phyloP scores from a whole-genome alignment of 30 jellyfish, hydroid and myxozoan species.

The Aurelia aurita region DNA sequence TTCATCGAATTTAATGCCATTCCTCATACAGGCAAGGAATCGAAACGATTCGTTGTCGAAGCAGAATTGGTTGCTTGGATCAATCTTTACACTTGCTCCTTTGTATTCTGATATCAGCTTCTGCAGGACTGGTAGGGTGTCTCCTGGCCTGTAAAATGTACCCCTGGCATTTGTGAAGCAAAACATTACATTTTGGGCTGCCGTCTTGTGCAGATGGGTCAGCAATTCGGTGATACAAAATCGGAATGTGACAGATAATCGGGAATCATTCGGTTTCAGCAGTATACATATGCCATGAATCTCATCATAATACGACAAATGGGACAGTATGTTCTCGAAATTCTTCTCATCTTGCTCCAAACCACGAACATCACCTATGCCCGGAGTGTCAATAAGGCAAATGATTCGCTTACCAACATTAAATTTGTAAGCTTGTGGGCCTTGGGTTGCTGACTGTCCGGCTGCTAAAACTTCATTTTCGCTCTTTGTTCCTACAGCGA shows the following conservation, averaged over 20 bases:
- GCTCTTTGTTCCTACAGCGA: constrained; percentile 24
- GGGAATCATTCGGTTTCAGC: constrained; percentile 67
- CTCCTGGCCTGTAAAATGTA: constrained; percentile 84
- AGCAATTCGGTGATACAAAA: constrained; percentile 76
- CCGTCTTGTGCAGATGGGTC: constrained; percentile 78
- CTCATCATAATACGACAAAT: constrained; percentile 68
- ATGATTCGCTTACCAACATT: constrained; percentile 44
- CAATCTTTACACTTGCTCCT: constrained; percentile 35
- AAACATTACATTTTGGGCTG: constrained; percentile 68
- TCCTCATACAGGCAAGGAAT: constrained; percentile 67
- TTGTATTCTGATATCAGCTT: constrained; percentile 46
- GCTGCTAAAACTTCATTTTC: constrained; percentile 52
- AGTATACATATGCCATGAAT: constrained; percentile 76
- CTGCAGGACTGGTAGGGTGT: constrained; percentile 65
- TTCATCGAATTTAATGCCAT: constrained; percentile 29
- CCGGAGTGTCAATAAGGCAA: constrained; percentile 72
- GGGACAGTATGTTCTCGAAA: constrained; percentile 73
- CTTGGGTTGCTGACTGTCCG: constrained; percentile 82
- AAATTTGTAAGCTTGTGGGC: constrained; percentile 72
- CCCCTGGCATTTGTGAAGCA: constrained; percentile 79
- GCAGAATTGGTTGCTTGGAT: constrained; percentile 61
- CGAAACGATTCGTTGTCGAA: constrained; percentile 80
- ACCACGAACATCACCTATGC: constrained; percentile 84
- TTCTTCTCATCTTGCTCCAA: constrained; percentile 74
- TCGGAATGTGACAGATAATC: constrained; percentile 56